Percentiles rank a stretch among this genome's conserved stretches.
These are phyloP conservation scores for Calliopsis andreniformis DNA, from an alignment of 1,140 invertebrate species.

Conservation along the genomic window DNA sequence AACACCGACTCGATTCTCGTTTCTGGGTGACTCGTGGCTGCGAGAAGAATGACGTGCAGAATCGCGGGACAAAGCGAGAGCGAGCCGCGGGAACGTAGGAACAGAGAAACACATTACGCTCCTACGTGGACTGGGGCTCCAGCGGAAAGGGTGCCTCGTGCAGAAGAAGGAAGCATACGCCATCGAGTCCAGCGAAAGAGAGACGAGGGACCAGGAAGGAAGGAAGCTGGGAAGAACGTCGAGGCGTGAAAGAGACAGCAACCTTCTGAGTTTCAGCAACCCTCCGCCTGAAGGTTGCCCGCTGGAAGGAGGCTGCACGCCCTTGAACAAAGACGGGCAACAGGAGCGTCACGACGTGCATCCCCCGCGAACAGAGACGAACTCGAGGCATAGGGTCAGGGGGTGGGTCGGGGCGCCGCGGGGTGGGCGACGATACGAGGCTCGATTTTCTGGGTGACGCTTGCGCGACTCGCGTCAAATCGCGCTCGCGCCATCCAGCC, in stretches of 20 bases:
- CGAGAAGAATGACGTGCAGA: constrained; percentile 7
- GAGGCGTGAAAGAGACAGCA: constrained; percentile 4
- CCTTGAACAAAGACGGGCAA: constrained; percentile 78
- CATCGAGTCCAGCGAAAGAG: not conserved
- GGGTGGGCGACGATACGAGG: constrained; percentile 18
- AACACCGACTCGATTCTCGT: constrained; percentile 26
- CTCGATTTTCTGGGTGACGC: constrained; percentile 75
- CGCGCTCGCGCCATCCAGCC: constrained; percentile 32
- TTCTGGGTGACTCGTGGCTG: constrained; percentile 42
- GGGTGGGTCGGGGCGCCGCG: constrained; percentile 11
- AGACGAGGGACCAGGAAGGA: constrained; percentile 37
- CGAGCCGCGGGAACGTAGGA: constrained; percentile 7
- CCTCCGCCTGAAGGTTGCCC: constrained; percentile 68
- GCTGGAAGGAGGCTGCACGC: constrained; percentile 71
- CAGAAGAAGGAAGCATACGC: not conserved
- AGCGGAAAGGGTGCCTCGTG: not conserved
- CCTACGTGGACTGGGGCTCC: too few relatives aligned
- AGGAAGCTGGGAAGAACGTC: constrained; percentile 22
- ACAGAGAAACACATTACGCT: constrained; percentile 27
- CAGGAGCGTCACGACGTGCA: constrained; percentile 66
- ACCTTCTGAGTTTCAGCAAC: not conserved
- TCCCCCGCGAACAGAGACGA: constrained; percentile 54
- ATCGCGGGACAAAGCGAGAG: constrained; percentile 10
- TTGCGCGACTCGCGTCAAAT: constrained; percentile 59
- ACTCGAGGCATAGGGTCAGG: constrained; percentile 1